A percentile compares a stretch with the other conserved stretches of the same genome.
These are phyloP conservation scores for Scomber scombrus DNA, from an alignment of 2,113 vertebrate species.

Conservation along the genomic window DNA sequence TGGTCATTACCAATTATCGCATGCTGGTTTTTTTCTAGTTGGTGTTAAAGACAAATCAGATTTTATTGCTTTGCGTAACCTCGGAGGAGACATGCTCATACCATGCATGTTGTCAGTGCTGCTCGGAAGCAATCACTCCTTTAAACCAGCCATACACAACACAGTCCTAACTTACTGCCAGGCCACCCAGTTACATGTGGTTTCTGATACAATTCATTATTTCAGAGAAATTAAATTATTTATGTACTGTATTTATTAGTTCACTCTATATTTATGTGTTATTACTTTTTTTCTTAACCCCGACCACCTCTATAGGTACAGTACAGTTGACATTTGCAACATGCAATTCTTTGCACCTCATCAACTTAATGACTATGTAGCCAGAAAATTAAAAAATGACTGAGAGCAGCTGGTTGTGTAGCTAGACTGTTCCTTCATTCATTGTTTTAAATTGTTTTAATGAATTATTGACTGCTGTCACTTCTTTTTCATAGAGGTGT, in stretches of 20 bases:
- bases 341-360: background rate
- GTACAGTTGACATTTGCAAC: conserved; percentile 2
- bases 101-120: background rate
- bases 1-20: conserved; percentile 23
- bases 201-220: conserved; percentile 32
- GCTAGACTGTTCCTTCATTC: too few species aligned
- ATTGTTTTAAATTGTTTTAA: too few species aligned
- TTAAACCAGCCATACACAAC: background rate
- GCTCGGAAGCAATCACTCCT: background rate
- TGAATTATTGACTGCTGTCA: background rate
- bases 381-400: too few species aligned
- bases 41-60: background rate
- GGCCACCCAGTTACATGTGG: conserved; percentile 13
- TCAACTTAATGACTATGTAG: background rate
- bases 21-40: background rate
- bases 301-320: background rate
- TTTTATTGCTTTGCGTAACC: conserved; percentile 24
- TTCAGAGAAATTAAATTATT: conserved; percentile 64
- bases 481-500: background rate
- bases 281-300: conserved; percentile 14
- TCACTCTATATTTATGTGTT: conserved; percentile 53
- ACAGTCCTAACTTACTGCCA: conserved; percentile 9
- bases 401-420: too few species aligned
- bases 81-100: conserved; percentile 20
- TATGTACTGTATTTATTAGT: conserved; percentile 65